Evolutionary conservation across 1,140 invertebrate genomes (phyloP), one percentile per base, ranked within the genome.

Genomic region (Caenorhabditis latens): DNA sequence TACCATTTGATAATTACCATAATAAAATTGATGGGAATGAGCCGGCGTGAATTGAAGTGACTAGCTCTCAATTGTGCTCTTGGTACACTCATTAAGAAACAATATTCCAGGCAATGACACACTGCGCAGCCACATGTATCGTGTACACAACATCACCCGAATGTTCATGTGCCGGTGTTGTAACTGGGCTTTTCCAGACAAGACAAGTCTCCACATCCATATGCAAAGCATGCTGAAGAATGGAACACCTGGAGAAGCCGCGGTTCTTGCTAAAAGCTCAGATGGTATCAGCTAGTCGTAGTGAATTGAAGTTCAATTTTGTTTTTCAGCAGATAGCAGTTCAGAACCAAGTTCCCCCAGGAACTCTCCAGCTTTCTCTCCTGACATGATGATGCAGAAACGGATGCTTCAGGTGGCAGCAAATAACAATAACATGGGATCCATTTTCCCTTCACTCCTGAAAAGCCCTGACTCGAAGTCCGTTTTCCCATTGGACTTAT

Each of bases 151-250:
- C 63, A 90, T 90, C 32, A 87, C 89, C 65, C 48, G 89, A 79
- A 90, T 90, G 89, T 90, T 90, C 82, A 90, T 90, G 89, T 90
- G 89, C 48, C 79, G 89, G 9, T 90, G 89, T 67, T 90, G 89
- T 57, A 90, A 90, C 55, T 90, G 89, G 89, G 88, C 88, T 71
- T 90, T 90, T 63, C 89, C 89, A 21, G 89, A 90, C 83, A 90
- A 90, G 82, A 90, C 89, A 43, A 88, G 86, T 86, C 84, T 90
- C 16, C 89, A 90, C 58, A 90, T 90, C 50, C 89, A 90, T 67
- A 90, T 90, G 87, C 89, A 90, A 43, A 87, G 84, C 53, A 90
- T 90, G 89, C 43, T 84, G 55, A 86, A 84, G 46, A 90, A 57
- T 63, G 89, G 89, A 19, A 84, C 89, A 7, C 89, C 89, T 0